phyloP scores from a whole-genome alignment of 1,140 invertebrate species.

The Galleria mellonella region DNA sequence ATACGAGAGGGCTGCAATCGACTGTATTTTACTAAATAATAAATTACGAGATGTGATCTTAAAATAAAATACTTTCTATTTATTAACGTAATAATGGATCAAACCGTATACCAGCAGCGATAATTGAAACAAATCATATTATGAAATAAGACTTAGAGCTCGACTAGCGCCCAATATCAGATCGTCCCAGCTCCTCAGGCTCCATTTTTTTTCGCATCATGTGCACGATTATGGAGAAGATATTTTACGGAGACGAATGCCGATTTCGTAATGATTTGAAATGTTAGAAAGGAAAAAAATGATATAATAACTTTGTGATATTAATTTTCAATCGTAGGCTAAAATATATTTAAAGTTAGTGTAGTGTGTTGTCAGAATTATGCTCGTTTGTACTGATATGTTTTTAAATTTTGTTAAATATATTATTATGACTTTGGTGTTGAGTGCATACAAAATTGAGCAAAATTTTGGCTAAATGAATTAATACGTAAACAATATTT shows the following conservation, averaged over 20 bases:
- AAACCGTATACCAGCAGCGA: constrained; percentile 20
- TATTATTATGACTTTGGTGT: constrained; percentile 70
- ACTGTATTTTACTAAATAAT: not conserved
- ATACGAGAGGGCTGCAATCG: not conserved
- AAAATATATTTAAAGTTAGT: no score
- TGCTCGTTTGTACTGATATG: constrained; percentile 67
- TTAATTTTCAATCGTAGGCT: no score
- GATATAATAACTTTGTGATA: no score
- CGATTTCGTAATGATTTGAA: no score
- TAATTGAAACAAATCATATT: constrained; percentile 16
- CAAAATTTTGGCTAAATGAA: constrained; percentile 71
- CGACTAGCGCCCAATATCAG: constrained; percentile 41
- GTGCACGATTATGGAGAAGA: no score
- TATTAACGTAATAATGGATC: constrained; percentile 25
- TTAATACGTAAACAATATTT: constrained; percentile 59
- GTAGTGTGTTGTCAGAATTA: constrained; percentile 34
- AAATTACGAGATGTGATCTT: constrained; percentile 6
- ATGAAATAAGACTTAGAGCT: constrained; percentile 45
- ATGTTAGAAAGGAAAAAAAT: no score
- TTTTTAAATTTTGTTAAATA: constrained; percentile 44
- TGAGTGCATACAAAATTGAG: constrained; percentile 69
- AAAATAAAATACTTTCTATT: constrained; percentile 2
- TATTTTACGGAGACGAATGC: no score
- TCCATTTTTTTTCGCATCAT: constrained; percentile 3
- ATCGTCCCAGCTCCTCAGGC: constrained; percentile 5